Base-by-base conservation (phyloP, 2,113 vertebrate species). In the Pelecanoides urinatrix region DNA sequence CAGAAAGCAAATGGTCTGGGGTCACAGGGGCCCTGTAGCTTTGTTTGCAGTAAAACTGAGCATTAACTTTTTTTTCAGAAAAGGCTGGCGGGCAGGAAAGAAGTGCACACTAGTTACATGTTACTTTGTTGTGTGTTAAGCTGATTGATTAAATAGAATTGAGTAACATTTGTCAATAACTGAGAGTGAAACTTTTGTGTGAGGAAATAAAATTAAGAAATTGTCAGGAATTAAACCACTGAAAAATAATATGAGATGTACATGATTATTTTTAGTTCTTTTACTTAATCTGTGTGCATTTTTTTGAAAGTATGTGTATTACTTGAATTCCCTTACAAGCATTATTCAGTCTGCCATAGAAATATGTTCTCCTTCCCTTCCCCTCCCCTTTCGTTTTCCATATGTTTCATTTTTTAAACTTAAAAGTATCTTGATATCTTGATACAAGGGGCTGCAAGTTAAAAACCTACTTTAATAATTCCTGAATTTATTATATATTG, bases 91-190 rank as follows among this genome's bases (percentile, higher is more conserved):
- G 68, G 50, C 68, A 62, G 72, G 32, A 62, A 76, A 91, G 53
- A 49, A 68, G 19, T 4, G 20, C 30, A 20, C 25, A 10, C 55
- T 73, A 19, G 71, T 88, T 88, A 79, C 52, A 87, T 21, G 80
- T 96, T 96, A 91, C 86, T 58, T 91, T 80, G 84, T 25, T 61
- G 76, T 91, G 83, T 87, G 71, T 75, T 92, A 77, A 81, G 66
- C 80, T 94, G 72, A 93, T 92, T 92, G 95, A 92, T 92, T 83
- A 95, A 62, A 76, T 49, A 86, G 93, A 90, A 79, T 95, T 97
- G 92, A 49, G 93, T 89, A 97, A 97, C 73, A 8, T 88, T 58
- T 78, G 95, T 95, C 83, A 95, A 96, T 78, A 97, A 92, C 92
- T 26, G 82, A 62, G 81, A 96, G 49, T 42, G 67, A 90, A 93